Evolutionary conservation across 1,140 invertebrate genomes (phyloP), one percentile per base, ranked within the genome.

Genomic region (Zaprionus kolodkinae): DNA sequence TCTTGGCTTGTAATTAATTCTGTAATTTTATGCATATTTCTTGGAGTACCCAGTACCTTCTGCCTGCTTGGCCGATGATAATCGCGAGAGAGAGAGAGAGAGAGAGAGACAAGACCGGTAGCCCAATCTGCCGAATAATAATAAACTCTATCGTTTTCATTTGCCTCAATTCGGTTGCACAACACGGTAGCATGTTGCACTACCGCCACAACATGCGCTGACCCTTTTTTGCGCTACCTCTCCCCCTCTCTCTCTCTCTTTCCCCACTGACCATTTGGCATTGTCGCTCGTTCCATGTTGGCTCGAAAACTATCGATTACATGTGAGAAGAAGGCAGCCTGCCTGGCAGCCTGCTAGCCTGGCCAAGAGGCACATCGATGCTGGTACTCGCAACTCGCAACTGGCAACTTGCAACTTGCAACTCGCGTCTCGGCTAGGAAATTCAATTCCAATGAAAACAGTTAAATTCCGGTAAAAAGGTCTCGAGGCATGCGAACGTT

Each of bases 271-370:
- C 36, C 61, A 71, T 40, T 72, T 67, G 74, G 17, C 50, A 65
- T 72, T 67, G 79, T 72, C 65, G 80, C 65, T 68, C 43, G 50
- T 69, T 71, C 45, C 70, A 79, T 88, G 73, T 72, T 72, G 84
- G 81, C 81, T 89, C 85, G 85, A 89, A 89, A 89, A 89, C 84
- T 89, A 89, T 89, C 85, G 85, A 89, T 89, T 89, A 89, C 85
- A 89, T 89, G 85, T 77, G 88, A 89, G 81, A 72, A 81, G 25
- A 72, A 81, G 25, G 40, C 72, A 60, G 67, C 45, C 48, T 21
- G 21, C 30, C 38, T 9, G 52, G n/a, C 48, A 43, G 27, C 33
- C 33, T 64, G 43, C 52, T 4, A 11, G 17, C 10, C 17, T 9
- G 11, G 11, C 38, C 27, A 30, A 4, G 4, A 30, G 27, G 27